Evolutionary conservation across 1,140 invertebrate species (phyloP).

Genomic region (Drosophila tristis): DNA sequence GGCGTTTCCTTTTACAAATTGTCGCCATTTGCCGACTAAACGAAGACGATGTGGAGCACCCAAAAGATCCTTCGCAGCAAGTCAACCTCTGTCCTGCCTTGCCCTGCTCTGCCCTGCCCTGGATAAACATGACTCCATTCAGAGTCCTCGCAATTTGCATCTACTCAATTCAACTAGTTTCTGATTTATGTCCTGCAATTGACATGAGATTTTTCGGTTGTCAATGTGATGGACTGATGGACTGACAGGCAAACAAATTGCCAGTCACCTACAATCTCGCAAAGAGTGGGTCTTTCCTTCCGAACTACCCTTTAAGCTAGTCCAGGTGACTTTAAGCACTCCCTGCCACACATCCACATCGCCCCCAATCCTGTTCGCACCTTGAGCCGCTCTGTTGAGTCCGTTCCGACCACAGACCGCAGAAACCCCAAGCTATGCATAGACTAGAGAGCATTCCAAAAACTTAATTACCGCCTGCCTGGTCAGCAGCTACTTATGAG

Average conservation of each 20-base stretch:
- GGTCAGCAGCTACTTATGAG: conserved; percentile 58
- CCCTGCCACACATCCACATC: neutral
- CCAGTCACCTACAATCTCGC: neutral
- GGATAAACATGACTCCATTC: conserved; percentile 23
- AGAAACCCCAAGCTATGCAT: conserved; percentile 55
- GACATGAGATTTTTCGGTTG: conserved; percentile 68
- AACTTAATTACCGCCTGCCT: conserved; percentile 76
- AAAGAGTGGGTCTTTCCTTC: conserved; percentile 13
- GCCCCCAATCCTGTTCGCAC: neutral
- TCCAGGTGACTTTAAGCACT: conserved; percentile 31
- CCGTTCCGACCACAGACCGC: conserved; percentile 44
- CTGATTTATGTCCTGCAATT: conserved; percentile 75
- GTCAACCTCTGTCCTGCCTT: neutral
- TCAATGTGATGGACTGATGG: conserved; percentile 43
- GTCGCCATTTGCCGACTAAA: conserved; percentile 67
- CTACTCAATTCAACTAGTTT: conserved; percentile 50
- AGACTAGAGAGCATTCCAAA: conserved; percentile 42
- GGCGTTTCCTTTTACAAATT: conserved; percentile 64
- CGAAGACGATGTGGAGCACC: conserved; percentile 28
- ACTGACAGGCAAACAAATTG: conserved; percentile 12
- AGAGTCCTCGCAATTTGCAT: conserved; percentile 63
- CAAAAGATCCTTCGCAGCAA: conserved; percentile 43
- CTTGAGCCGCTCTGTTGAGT: conserved; percentile 6
- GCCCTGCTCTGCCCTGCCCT: neutral
- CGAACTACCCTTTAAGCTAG: conserved; percentile 44